A percentile compares a stretch with the other conserved stretches of the same genome.
Evolutionary conservation across 2,888 invertebrate species (phyloP).

Genomic region (Eulithis testata): DNA sequence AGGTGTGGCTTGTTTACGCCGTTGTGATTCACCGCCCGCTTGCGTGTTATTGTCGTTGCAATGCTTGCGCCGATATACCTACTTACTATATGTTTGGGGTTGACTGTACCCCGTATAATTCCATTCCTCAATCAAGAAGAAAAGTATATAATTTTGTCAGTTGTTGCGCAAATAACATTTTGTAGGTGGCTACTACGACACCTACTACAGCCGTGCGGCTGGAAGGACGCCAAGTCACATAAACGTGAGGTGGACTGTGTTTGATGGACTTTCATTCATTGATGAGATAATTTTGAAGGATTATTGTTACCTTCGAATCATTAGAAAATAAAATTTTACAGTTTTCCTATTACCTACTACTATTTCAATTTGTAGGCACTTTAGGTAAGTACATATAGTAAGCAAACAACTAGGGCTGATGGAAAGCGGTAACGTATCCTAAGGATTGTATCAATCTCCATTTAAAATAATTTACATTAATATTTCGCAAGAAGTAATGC

Average conservation of each 20-base stretch:
- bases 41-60: too few species aligned
- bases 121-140: slow-evolving; percentile 31
- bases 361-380: too few species aligned
- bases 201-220: slow-evolving; percentile 32
- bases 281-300: slow-evolving; percentile 33
- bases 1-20: too few species aligned
- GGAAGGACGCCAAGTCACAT: slow-evolving; percentile 45
- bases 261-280: slow-evolving; percentile 49
- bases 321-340: background rate
- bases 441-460: too few species aligned
- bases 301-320: slow-evolving; percentile 24
- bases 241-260: slow-evolving; percentile 41
- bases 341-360: too few species aligned
- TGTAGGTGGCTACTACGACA: slow-evolving; percentile 32
- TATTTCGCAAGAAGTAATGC: too few species aligned
- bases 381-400: too few species aligned
- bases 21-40: too few species aligned
- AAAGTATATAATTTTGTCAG: slow-evolving; percentile 39
- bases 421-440: too few species aligned
- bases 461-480: too few species aligned
- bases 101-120: slow-evolving; percentile 13
- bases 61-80: too few species aligned
- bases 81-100: background rate
- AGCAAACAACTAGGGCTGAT: too few species aligned
- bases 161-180: slow-evolving; percentile 45